Evolutionary conservation across 2,113 vertebrate genomes (phyloP), one percentile per base, ranked within the genome.

Genomic region (Synchiropus splendidus): DNA sequence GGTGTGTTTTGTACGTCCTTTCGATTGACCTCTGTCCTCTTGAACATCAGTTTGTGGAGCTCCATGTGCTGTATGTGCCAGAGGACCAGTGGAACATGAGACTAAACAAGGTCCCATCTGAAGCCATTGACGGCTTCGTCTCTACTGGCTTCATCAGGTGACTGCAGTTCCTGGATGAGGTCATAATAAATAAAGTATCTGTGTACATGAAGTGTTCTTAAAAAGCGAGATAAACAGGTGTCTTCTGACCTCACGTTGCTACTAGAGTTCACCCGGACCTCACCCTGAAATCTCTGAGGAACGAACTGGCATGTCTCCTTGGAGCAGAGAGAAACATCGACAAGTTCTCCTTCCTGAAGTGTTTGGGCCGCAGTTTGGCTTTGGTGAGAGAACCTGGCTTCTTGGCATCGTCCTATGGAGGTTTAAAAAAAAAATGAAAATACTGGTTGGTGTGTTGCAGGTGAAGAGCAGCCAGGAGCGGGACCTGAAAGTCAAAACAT

Each of bases 111-210:
- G 71, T 90, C 56, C 82, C 90, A 31, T 49, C 86, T 39, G 83
- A 89, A 62, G 81, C 85, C 58, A 77, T 81, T 43, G 86, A 83
- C 30, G 85, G 79, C 54, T 96, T 94, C 44, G 45, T 89, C 76
- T 95, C 91, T 48, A 89, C 87, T 3, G 91, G 91, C 45, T 95
- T 97, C 75, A 89, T 96, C 83, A 91, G 92, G 90, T 87, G 61
- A 81, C 76, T 63, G 18, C 18, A 10, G n/a, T 14, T 42, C 6
- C 18, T 8, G n/a, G n/a, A n/a, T 38, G 2, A 27, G 21, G 21
- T 8, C 21, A n/a, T n/a, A n/a, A n/a, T n/a, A n/a, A n/a, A n/a
- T n/a, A n/a, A n/a, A n/a, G n/a, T 27, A 8, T 27, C 21, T 4
- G 4, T 27, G 4, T 8, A 27, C 4, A 27, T 27, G 4, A 8